Evolutionary conservation across 2,113 vertebrate genomes (phyloP), one percentile per base, ranked within the genome.

Genomic region (Anolis carolinensis): DNA sequence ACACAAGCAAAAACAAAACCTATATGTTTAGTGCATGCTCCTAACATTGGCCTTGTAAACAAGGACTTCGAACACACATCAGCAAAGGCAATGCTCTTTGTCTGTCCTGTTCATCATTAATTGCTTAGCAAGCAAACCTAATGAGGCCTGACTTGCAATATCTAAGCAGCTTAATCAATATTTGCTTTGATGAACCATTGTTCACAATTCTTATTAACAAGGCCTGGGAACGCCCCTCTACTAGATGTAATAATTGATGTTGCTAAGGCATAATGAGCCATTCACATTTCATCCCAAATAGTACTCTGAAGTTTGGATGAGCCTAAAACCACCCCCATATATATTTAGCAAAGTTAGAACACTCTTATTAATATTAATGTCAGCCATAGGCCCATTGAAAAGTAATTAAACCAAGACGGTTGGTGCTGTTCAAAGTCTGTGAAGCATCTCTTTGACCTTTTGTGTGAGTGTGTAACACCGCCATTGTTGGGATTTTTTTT

Each of bases 171-270:
- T 90, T 59, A 77, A 92, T 71, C 89, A 89, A 84, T 84, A 82
- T 50, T 90, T 90, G 85, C 87, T 87, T 90, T 89, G 80, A 90
- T 14, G 74, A 82, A 11, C 88, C 74, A 55, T 82, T 81, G 55
- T 79, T 50, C 87, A 88, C 85, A 0, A 0, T 21, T 63, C 75
- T 82, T 85, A 68, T 89, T 72, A 4, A 79, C 89, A 85, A 88
- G 67, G 59, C 5, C 23, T 36, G 81, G 52, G 32, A 34, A 7
- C 71, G 88, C 82, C 72, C 34, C 80, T 85, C 0, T 0, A 44
- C 78, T 90, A 67, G 77, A 80, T 72, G 39, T 30, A 82, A 86
- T 86, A 0, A 1, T 36, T 0, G 0, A 5, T 0, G 1, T 67
- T 77, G 85, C 78, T 65, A 39, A 10, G 52, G 82, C 25, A 79